Base-by-base conservation (phyloP, 2,888 invertebrate genomes). In the Aleiodes alternator region DNA sequence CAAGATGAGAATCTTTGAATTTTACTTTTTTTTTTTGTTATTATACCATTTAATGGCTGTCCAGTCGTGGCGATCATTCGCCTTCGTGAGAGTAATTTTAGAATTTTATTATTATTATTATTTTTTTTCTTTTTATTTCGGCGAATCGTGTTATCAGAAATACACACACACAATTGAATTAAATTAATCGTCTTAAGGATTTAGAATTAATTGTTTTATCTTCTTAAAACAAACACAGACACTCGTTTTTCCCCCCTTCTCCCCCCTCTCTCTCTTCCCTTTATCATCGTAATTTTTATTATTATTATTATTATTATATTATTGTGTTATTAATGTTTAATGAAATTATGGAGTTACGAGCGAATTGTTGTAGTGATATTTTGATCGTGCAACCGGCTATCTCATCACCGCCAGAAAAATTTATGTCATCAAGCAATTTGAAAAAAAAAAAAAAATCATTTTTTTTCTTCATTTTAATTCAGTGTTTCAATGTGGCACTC, bases 331-430 rank as follows among this genome's bases (percentile, higher is more conserved):
- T 64, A 64, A 64, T 64, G 64, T 73, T 73, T 74, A 80, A 78
- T 80, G 78, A 81, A 76, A 79, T 71, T 76, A 76, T 78, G 55
- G 71, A 70, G 14, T 66, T 69, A 57, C 29, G 69, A 34, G 34
- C 71, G 59, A 61, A 55, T 56, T 69, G 38, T 11, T 69, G 57
- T 74, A 81, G 84, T 83, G 77, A 83, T 81, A 84, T 82, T 83
- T 55, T 80, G 77, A 80, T 86, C 84, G 85, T 85, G 84, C 87
- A 88, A 89, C 88, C 87, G 87, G 87, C 88, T 86, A 85, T 87
- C 82, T 83, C 85, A 87, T 82, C 86, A 88, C 87, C 87, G 87
- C 84, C 87, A 86, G 78, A 78, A 81, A 81, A 80, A 82, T 78
- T 69, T 29, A 34, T 12, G 48, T n/a, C n/a, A 72, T 76, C 73